Evolutionary conservation across 2,113 vertebrate species (phyloP).

Genomic region (Mastomys natalensis): DNA sequence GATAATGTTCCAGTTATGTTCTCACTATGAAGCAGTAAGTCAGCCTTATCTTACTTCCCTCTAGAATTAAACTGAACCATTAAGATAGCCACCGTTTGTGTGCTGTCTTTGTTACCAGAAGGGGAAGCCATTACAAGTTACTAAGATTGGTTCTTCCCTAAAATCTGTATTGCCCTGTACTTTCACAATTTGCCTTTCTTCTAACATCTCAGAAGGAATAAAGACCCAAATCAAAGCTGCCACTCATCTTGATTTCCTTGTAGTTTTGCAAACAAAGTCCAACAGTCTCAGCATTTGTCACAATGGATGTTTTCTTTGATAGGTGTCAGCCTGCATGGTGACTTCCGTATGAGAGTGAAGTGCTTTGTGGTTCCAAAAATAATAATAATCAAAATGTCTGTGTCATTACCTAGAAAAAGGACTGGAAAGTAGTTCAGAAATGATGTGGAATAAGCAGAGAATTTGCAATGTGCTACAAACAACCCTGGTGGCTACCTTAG

Average conservation of each 20-base stretch:
- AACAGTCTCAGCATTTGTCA: neutral
- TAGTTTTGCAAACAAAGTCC: neutral
- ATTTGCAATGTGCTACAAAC: neutral
- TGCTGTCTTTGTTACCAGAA: neutral
- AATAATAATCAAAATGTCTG: neutral
- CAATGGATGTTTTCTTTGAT: neutral
- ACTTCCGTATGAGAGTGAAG: neutral
- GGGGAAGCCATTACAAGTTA: neutral
- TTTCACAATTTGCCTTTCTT: conserved; percentile 11
- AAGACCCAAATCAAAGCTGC: neutral
- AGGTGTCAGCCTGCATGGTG: neutral
- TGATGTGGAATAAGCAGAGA: neutral
- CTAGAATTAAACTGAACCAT: neutral
- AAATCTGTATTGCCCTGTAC: neutral
- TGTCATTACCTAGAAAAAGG: neutral
- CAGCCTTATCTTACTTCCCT: neutral
- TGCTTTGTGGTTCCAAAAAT: neutral
- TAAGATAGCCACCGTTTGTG: neutral
- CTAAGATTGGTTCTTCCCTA: neutral
- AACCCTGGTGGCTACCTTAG: neutral
- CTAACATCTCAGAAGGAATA: neutral
- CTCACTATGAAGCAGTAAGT: neutral
- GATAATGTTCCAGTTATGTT: neutral
- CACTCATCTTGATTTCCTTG: neutral
- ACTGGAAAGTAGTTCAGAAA: neutral